These are phyloP conservation scores for Terrapene triunguis DNA, from an alignment of 2,113 vertebrate genomes.

Conservation along the genomic window DNA sequence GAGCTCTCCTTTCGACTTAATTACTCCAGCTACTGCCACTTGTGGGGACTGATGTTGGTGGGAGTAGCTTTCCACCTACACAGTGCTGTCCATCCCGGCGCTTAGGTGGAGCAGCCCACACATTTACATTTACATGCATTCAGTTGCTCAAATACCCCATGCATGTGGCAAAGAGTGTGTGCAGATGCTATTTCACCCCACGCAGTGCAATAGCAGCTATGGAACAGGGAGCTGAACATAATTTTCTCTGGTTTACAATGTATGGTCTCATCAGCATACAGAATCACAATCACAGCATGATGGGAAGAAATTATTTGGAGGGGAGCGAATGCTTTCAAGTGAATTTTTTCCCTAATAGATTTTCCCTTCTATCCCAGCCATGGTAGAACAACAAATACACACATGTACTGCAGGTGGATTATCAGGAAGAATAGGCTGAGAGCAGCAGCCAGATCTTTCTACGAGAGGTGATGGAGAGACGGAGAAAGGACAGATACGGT, in stretches of 20 bases:
- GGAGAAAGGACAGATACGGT: not conserved
- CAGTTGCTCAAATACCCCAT: not conserved
- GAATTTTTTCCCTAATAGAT: not conserved
- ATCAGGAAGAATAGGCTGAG: not conserved
- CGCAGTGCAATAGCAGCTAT: not conserved
- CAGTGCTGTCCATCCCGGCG: not conserved
- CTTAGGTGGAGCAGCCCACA: not conserved
- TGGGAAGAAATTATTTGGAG: not conserved
- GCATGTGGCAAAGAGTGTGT: not conserved
- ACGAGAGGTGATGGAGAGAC: accelerated
- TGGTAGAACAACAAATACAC: not conserved
- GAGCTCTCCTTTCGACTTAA: not conserved
- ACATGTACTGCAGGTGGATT: not conserved
- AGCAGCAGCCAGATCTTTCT: not conserved
- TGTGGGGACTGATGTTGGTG: not conserved
- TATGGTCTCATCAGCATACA: not conserved
- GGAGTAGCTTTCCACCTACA: not conserved
- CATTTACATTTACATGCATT: not conserved
- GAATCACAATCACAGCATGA: accelerated
- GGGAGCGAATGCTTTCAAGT: not conserved
- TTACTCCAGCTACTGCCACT: not conserved
- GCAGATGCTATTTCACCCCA: not conserved
- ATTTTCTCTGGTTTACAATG: not conserved
- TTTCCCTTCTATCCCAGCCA: not conserved
- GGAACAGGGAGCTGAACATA: not conserved